A percentile compares a stretch with the other conserved stretches of the same genome.
Evolutionary conservation across 2,797 vertebrate species (phyloP).

Genomic region (Toxotes lorentzi): DNA sequence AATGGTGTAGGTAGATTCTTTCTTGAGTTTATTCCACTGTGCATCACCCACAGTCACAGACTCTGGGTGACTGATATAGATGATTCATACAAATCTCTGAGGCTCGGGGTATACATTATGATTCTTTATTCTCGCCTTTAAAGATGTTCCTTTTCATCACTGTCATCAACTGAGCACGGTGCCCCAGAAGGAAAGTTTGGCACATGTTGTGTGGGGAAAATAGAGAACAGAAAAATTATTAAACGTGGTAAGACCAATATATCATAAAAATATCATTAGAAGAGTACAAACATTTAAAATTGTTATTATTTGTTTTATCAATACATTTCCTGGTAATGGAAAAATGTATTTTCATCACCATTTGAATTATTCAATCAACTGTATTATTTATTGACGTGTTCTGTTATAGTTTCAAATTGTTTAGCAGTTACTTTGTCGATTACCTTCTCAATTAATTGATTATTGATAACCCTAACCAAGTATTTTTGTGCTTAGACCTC

Average conservation of each 20-base stretch:
- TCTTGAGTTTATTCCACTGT: constrained; percentile 45
- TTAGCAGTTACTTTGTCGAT: neutral
- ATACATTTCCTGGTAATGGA: too few relatives aligned
- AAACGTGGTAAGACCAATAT: neutral
- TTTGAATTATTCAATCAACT: too few relatives aligned
- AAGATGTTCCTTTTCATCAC: constrained; percentile 6
- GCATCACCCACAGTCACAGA: constrained; percentile 30
- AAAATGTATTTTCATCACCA: too few relatives aligned
- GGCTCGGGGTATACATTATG: neutral
- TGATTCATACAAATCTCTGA: constrained; percentile 41
- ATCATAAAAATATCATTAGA: too few relatives aligned
- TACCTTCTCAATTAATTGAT: too few relatives aligned
- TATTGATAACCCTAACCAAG: too few relatives aligned
- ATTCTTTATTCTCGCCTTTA: constrained; percentile 12
- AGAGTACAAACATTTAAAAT: too few relatives aligned
- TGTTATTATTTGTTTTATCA: too few relatives aligned
- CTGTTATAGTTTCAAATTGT: neutral
- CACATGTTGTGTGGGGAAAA: neutral
- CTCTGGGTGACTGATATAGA: constrained; percentile 27
- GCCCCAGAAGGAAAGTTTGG: neutral
- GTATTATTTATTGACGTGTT: neutral
- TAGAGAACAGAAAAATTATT: neutral
- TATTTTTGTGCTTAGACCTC: too few relatives aligned
- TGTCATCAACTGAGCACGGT: neutral
- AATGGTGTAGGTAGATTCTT: constrained; percentile 52